A percentile compares a stretch with the other conserved stretches of the same genome.
phyloP scores from a whole-genome alignment of 2,888 invertebrate species.

The Platycheirus albimanus region DNA sequence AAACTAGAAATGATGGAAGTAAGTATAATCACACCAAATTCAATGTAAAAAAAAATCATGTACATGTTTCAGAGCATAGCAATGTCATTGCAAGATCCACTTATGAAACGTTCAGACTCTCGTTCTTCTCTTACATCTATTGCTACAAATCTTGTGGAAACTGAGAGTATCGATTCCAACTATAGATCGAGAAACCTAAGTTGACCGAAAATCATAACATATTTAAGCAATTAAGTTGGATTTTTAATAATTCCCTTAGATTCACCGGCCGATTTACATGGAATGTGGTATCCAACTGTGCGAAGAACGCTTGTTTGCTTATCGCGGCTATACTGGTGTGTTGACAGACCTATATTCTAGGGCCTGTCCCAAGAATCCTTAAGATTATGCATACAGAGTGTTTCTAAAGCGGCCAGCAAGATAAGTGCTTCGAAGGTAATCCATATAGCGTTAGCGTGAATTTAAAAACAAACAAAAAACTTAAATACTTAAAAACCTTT shows the following conservation, averaged over 20 bases:
- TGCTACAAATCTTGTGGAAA: constrained; percentile 88
- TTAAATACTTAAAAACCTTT: neutral
- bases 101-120: constrained; percentile 86
- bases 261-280: constrained; percentile 97
- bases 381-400: constrained; percentile 94
- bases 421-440: constrained; percentile 89
- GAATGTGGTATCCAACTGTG: constrained; percentile 99
- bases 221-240: neutral
- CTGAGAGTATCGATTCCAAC: constrained; percentile 85
- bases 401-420: constrained; percentile 90
- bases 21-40: no score
- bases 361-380: constrained; percentile 98
- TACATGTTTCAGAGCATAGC: constrained; percentile 85
- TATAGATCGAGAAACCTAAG: constrained; percentile 80
- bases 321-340: constrained; percentile 93
- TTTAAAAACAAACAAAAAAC: no score
- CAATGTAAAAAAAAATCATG: neutral
- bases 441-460: neutral
- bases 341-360: constrained; percentile 98
- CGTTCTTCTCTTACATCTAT: constrained; percentile 88
- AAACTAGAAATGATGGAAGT: constrained; percentile 99
- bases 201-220: constrained; percentile 42
- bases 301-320: constrained; percentile 96
- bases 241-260: constrained; percentile 80
- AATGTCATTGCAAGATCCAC: constrained; percentile 85